Percentiles rank a stretch among this genome's conserved stretches.
Evolutionary conservation across 2,113 vertebrate species (phyloP).

Genomic region (Tinamus guttatus): DNA sequence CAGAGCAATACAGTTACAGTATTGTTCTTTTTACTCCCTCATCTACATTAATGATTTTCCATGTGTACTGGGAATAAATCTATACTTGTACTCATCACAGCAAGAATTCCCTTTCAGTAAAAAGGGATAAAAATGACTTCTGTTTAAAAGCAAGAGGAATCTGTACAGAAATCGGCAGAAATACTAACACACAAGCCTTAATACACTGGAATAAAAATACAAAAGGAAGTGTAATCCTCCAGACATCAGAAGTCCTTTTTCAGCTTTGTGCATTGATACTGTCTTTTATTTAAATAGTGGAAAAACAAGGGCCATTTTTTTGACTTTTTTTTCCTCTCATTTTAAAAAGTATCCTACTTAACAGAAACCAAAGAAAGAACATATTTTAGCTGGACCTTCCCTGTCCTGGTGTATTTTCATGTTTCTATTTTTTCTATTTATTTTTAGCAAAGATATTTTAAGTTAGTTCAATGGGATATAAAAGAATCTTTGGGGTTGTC

Average conservation of each 20-base stretch:
- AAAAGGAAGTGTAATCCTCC: neutral
- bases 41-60: neutral
- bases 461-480: neutral
- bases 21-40: neutral
- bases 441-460: neutral
- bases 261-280: neutral
- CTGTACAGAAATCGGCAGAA: neutral
- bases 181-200: neutral
- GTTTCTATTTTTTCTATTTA: neutral
- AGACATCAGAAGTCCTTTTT: neutral
- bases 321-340: neutral
- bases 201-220: neutral
- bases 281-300: neutral
- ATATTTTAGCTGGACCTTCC: neutral
- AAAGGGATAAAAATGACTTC: neutral
- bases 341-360: neutral
- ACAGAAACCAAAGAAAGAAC: neutral
- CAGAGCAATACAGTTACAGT: neutral
- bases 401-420: neutral
- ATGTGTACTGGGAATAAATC: neutral
- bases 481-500: neutral
- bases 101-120: neutral
- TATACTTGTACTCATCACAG: neutral
- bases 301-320: neutral
- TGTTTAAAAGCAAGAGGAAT: neutral